phyloP scores from a whole-genome alignment of 2,113 vertebrate species.

The Saimiri boliviensis region DNA sequence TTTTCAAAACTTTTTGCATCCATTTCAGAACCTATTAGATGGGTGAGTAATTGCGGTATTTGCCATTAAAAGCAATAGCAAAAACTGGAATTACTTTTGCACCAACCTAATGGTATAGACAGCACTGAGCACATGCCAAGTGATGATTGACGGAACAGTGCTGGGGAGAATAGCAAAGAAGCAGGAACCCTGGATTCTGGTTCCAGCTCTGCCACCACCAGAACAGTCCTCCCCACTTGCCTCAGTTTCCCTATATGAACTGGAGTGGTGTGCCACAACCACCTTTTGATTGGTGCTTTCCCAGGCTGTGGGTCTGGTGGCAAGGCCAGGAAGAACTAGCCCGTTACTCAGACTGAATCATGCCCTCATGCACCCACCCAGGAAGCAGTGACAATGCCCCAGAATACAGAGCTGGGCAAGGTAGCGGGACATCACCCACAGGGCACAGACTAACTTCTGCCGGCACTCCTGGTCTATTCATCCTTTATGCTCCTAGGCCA shows the following conservation, averaged over 20 bases:
- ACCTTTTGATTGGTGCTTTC: background rate
- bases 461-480: background rate
- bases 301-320: background rate
- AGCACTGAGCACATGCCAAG: background rate
- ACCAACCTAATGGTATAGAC: background rate
- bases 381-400: background rate
- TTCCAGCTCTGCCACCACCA: background rate
- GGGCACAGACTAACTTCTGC: background rate
- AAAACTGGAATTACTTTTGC: no score
- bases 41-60: no score
- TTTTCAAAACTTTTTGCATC: background rate
- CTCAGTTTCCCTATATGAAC: background rate
- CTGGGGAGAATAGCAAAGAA: background rate
- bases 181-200: background rate
- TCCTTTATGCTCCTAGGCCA: background rate
- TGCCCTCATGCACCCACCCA: no score
- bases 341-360: background rate
- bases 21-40: background rate
- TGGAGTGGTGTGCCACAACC: background rate
- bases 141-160: fast-evolving
- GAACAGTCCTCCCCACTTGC: background rate
- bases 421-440: background rate
- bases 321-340: background rate
- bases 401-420: background rate
- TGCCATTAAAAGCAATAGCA: no score